Evolutionary conservation across 2,888 invertebrate species (phyloP).

Genomic region (Coelinius sp.): DNA sequence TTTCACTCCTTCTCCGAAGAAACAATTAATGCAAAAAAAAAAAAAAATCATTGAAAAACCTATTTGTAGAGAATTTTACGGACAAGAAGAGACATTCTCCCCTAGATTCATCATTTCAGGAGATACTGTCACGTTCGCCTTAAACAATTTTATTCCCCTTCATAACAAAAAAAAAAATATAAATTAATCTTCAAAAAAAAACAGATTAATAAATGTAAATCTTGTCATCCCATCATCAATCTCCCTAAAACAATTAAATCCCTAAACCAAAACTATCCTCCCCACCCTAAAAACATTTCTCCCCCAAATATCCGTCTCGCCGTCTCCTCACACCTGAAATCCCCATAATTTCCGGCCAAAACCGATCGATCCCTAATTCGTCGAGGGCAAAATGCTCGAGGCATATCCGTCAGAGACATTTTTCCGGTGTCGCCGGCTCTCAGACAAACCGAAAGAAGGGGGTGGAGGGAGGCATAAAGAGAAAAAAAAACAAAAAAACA

Average conservation of each 20-base stretch:
- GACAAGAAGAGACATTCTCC: no score
- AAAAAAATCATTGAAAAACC: no score
- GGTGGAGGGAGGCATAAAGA: background rate
- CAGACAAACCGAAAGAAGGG: constrained; percentile 2
- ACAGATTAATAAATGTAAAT: background rate
- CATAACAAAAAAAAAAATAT: no score
- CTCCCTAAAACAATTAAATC: background rate
- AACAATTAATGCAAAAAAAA: no score
- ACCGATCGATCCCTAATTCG: background rate
- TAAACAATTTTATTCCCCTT: no score
- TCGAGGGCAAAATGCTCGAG: background rate
- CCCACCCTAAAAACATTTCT: background rate
- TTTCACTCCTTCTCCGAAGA: no score
- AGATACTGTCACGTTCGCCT: no score
- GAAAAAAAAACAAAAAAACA: constrained; percentile 6
- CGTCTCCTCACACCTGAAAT: background rate
- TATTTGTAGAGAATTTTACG: no score
- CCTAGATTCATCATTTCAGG: no score
- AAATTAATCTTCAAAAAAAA: background rate
- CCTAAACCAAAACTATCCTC: background rate
- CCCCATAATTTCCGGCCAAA: background rate
- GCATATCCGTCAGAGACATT: constrained; percentile 5
- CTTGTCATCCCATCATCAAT: background rate
- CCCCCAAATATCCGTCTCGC: background rate
- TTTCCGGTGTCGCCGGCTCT: constrained; percentile 12